phyloP scores from a whole-genome alignment of 2,113 vertebrate genomes.

The Nannobrachium achirus region DNA sequence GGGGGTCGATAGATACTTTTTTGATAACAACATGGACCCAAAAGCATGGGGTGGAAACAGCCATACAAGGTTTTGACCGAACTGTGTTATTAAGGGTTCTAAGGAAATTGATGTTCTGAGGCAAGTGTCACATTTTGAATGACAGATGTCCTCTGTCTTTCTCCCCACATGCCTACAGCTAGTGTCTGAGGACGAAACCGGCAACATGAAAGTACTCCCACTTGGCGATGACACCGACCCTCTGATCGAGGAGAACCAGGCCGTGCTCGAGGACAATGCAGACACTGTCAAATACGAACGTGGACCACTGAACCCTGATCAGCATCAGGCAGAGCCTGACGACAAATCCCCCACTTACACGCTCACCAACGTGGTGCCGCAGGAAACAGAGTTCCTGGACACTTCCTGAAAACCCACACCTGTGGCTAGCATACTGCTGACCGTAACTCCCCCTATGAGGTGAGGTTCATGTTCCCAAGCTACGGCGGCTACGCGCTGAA shows the following conservation, averaged over 20 bases:
- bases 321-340: slow-evolving; percentile 72
- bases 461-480: slow-evolving; percentile 77
- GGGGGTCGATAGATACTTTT: slow-evolving; percentile 7
- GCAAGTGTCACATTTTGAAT: neutral
- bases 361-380: slow-evolving; percentile 83
- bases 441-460: slow-evolving; percentile 74
- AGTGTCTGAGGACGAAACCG: slow-evolving; percentile 58
- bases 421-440: slow-evolving; percentile 81
- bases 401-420: slow-evolving; percentile 64
- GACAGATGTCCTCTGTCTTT: neutral
- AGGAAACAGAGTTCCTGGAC: slow-evolving; percentile 65
- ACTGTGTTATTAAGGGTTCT: too few relatives aligned
- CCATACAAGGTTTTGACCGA: too few relatives aligned
- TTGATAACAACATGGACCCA: too few relatives aligned
- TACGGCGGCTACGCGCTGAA: slow-evolving; percentile 73
- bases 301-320: slow-evolving; percentile 77
- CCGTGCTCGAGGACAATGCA: slow-evolving; percentile 68
- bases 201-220: slow-evolving; percentile 70
- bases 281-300: slow-evolving; percentile 73
- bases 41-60: too few relatives aligned
- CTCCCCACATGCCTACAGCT: slow-evolving; percentile 44
- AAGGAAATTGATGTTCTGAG: too few relatives aligned
- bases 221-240: slow-evolving; percentile 52
- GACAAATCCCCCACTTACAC: slow-evolving; percentile 82
- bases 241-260: slow-evolving; percentile 72